Base-by-base conservation (phyloP, 1,140 invertebrate species). In the Mercenaria mercenaria region DNA sequence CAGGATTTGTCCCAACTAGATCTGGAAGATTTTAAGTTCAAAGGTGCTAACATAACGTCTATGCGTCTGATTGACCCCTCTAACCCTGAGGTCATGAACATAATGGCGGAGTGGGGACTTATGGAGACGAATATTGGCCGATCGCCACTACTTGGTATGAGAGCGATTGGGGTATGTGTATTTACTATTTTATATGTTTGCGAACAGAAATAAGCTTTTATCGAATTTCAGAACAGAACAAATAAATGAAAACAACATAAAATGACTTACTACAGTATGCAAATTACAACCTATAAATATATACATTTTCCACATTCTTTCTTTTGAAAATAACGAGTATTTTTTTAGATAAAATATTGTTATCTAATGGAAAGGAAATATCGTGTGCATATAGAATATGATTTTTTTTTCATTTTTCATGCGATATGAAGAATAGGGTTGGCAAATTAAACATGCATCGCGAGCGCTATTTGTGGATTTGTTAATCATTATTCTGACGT, bases 1-100 rank as follows among this genome's bases (percentile, higher is more conserved):
- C 91, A 95, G 95, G 95, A 96, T 89, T 61, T 95, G 13, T 93
- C 93, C 1, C 91, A 93, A n/a, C 85, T 95, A 18, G 93, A 96
- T 79, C 86, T 96, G 37, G 93, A 94, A 43, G 92, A 94, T 34
- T 96, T 91, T 72, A 8, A 20, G 10, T 89, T 94, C 79, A 94
- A 92, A 26, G 93, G 92, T 23, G 95, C 94, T 29, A 96, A 96
- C 89, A 94, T 96, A 56, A 96, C 95, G 15, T 93, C 93, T 32
- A 93, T 95, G 67, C 91, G 95, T n/a, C 83, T 96, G 26, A 94
- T 96, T 37, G 92, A 95, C 84, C 93, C 93, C 0, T 77, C 90
- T 18, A 90, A 91, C 59, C 93, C 92, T 11, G 67, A 89, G 37
- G 93, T 95, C 0, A 83, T 92, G 56, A 91, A 92, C 29, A 91